Base-by-base conservation (phyloP, 2,797 vertebrate species). In the Phaenicophaeus curvirostris region DNA sequence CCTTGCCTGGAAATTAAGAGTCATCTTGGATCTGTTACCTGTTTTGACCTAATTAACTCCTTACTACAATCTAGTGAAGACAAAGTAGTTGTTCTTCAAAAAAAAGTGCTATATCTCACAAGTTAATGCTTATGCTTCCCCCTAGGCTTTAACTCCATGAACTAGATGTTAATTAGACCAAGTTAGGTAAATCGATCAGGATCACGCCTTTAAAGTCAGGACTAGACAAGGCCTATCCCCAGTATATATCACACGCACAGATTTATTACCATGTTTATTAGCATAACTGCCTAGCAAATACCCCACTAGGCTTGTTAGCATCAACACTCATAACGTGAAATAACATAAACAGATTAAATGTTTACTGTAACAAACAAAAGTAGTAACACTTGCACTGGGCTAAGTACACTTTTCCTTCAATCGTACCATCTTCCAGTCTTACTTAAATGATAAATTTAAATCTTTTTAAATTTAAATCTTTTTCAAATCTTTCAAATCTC, bases 131-230 rank as follows among this genome's bases (percentile, higher is more conserved):
- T 82, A 90, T 89, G 57, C 57, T 83, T 93, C 15, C 78, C 84
- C 57, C 44, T 79, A 94, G 75, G 71, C 78, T 90, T 89, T 80
- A 89, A 83, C 41, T 92, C 53, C 48, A 90, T 53, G 89, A 92
- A 76, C 68, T 48, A 65, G 27, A 30, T 50, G 72, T 82, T 87
- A 94, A 95, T 92, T 87, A 83, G 81, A 87, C 44, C 4, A 5
- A 96, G 87, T 50, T 42, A 73, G 57, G 78, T 66, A 95, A 87
- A 92, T 83, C 72, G 77, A 77, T 83, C 68, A 93, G 91, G 72
- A 82, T 80, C 82, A 83, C 78, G 72, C 87, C 82, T 72, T 67
- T 67, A 83, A 85, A 92, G 54, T 37, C 65, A 50, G 30, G 41
- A 85, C 81, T 68, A 93, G 61, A 63, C 50, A 89, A 93, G 50